Conservation (phyloP, 2,888 invertebrate species). For the Cataglyphis livida region DNA sequence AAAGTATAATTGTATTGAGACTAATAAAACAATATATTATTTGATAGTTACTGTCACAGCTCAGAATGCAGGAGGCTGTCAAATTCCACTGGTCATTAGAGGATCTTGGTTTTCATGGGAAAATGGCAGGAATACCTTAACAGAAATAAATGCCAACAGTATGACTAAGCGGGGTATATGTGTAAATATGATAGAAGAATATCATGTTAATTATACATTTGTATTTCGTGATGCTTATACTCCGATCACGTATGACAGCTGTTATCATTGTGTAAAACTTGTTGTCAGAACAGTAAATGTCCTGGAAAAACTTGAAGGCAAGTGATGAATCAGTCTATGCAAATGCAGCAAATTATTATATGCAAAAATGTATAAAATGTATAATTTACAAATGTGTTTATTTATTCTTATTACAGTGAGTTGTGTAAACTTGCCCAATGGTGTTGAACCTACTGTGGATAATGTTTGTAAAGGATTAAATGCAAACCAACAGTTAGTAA, state of each 20-base stretch:
- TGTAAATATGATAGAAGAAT: constrained; percentile 90
- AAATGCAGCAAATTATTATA: not conserved
- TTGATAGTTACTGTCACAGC: constrained; percentile 42
- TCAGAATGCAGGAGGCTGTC: constrained; percentile 86
- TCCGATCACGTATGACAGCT: constrained; percentile 85
- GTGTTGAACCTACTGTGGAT: constrained; percentile 90
- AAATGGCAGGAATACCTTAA: constrained; percentile 93
- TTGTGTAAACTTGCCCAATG: constrained; percentile 90
- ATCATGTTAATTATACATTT: constrained; percentile 94
- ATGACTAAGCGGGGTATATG: constrained; percentile 90
- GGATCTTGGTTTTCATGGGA: constrained; percentile 98
- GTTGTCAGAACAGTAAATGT: constrained; percentile 95
- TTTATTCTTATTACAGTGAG: constrained; percentile 86
- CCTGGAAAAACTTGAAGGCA: constrained; percentile 95
- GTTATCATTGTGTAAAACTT: constrained; percentile 94
- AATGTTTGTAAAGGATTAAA: constrained; percentile 92
- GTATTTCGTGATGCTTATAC: constrained; percentile 87
- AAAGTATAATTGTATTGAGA: not conserved
- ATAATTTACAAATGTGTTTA: not conserved
- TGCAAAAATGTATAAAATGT: not conserved
- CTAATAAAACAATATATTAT: constrained; percentile 8
- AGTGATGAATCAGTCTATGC: constrained; percentile 75
- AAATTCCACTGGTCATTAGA: constrained; percentile 92
- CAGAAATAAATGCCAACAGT: constrained; percentile 92
- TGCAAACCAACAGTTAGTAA: constrained; percentile 92